Evolutionary conservation across 1,140 invertebrate genomes (phyloP).

Genomic region (Rhizoglyphus robini): DNA sequence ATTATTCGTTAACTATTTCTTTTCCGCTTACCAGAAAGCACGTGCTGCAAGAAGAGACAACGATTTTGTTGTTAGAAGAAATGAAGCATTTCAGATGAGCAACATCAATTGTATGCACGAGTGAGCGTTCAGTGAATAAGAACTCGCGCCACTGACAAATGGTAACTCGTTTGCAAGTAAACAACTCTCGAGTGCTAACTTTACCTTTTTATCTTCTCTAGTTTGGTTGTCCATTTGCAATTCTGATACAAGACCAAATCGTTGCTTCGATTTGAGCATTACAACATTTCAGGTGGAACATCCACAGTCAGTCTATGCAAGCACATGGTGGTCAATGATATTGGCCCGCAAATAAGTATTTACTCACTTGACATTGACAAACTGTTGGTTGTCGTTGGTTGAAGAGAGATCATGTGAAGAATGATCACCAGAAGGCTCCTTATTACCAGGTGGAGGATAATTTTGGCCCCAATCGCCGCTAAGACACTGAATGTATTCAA

Average conservation of each 20-base stretch:
- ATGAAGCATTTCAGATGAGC: constrained; percentile 17
- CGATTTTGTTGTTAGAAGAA: constrained; percentile 19
- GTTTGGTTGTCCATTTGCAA: constrained; percentile 72
- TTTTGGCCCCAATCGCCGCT: too few relatives aligned
- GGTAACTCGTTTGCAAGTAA: constrained; percentile 32
- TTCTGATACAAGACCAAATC: constrained; percentile 65
- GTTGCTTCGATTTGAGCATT: constrained; percentile 72
- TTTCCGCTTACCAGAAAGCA: constrained; percentile 15
- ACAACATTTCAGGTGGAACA: constrained; percentile 67
- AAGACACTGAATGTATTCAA: too few relatives aligned
- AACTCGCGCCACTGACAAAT: constrained; percentile 61
- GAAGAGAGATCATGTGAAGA: too few relatives aligned
- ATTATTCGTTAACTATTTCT: not conserved
- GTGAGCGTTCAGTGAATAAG: constrained; percentile 42
- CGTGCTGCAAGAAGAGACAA: constrained; percentile 20
- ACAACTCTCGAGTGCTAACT: not conserved
- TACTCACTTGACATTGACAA: constrained; percentile 20
- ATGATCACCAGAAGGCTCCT: too few relatives aligned
- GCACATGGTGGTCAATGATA: constrained; percentile 31
- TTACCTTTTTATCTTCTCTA: constrained; percentile 32
- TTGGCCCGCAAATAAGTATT: constrained; percentile 18
- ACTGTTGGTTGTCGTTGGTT: too few relatives aligned
- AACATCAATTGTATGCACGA: too few relatives aligned
- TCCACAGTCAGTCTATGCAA: constrained; percentile 39
- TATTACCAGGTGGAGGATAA: too few relatives aligned